Evolutionary conservation across 2,888 invertebrate genomes (phyloP), one percentile per base, ranked within the genome.

Genomic region (Drosophila borealis): DNA sequence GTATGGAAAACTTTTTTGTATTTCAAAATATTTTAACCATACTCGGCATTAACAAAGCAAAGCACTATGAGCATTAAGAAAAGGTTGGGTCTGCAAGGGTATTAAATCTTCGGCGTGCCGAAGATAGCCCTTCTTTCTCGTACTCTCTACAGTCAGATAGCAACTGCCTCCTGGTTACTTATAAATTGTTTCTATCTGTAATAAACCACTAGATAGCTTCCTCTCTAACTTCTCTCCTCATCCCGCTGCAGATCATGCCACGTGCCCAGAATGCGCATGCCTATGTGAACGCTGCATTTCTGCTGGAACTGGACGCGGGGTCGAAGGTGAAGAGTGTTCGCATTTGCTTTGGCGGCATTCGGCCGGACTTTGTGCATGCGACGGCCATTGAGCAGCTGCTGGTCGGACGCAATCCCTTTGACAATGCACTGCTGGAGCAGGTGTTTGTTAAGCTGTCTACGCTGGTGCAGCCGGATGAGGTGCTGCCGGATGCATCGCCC

Each of bases 221-320:
- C 13, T 4, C 36, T 13, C 1, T 1, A 36, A 36, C 4, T 4
- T 0, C 2, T 36, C 0, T 36, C 4, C 36, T 11, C 36, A 11
- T 13, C 11, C 10, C 4, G 13, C 4, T 5, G 0, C 51, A 90
- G 96, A 95, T 96, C 54, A 96, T 96, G 94, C 95, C 95, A 0
- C 93, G 96, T 67, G 94, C 95, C 0, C 96, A 96, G 92, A 96
- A 96, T 82, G 95, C 96, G 0, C 96, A 96, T 81, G 96, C 96
- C 0, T 94, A 95, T 66, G 95, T 97, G 0, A 96, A 96, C 86
- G 96, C 96, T 13, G 96, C 95, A 0, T 96, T 97, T 80, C 91
- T 95, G 8, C 93, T 96, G 54, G 94, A 94, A 90, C 90, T 96
- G 48, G 90, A 93, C 48, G 37, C 71, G 0, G 89, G 93, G 70